Evolutionary conservation across 2,888 invertebrate genomes (phyloP).

Genomic region (Dolomedes plantarius): DNA sequence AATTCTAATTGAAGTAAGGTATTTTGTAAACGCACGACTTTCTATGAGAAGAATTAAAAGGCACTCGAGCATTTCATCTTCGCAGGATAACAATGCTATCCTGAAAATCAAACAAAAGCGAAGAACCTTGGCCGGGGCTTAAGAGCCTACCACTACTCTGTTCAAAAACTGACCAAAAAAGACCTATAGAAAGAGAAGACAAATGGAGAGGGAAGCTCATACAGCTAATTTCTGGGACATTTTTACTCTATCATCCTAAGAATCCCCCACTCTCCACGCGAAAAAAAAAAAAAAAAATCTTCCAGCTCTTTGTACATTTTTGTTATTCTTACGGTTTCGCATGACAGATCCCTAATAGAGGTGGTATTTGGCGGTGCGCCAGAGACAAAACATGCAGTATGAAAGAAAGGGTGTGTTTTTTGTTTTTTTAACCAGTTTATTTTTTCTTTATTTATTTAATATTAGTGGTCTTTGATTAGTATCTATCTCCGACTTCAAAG

Average conservation of each 20-base stretch:
- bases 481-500: background rate
- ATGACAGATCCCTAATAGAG: background rate
- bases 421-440: no score
- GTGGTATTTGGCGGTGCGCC: constrained; percentile 5
- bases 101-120: background rate
- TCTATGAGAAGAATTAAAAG: background rate
- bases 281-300: background rate
- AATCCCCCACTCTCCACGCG: background rate
- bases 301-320: background rate
- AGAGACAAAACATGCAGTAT: background rate
- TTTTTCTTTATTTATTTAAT: no score
- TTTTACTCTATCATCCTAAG: background rate
- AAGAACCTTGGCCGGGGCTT: background rate
- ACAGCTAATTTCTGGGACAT: background rate
- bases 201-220: background rate
- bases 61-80: background rate
- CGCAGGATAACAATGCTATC: background rate
- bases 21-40: background rate
- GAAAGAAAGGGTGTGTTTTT: background rate
- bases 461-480: background rate
- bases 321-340: constrained; percentile 1
- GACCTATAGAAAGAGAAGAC: background rate
- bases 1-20: background rate
- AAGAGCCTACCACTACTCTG: background rate
- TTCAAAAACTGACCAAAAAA: background rate